Evolutionary conservation across 2,113 vertebrate species (phyloP), one percentile per base, ranked within the genome.

Genomic region (Struthidea cinerea): DNA sequence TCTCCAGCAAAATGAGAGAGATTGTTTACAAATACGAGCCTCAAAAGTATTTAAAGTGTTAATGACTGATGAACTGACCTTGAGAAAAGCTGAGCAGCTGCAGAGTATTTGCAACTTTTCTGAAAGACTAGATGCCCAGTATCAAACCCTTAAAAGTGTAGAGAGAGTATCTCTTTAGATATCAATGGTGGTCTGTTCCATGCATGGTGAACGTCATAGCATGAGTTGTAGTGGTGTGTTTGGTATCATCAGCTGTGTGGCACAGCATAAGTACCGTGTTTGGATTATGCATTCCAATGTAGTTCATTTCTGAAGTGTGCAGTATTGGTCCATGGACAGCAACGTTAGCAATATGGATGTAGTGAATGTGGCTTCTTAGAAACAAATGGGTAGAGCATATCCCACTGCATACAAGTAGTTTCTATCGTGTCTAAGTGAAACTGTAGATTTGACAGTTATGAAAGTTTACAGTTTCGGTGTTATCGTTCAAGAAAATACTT

Each of bases 11-110:
- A 97, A 89, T 5, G 18, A 88, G 87, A 82, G 61, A 71, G 46
- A 42, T 82, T 84, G 74, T 97, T 96, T 96, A 94, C 97, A 97
- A 97, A 90, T 79, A 81, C 4, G 23, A 92, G 56, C 82, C 89
- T 96, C 82, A 65, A 83, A 98, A 96, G 70, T 93, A 82, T 94
- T 96, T 39, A 90, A 96, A 93, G 92, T 94, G 87, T 94, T 98
- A 97, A 97, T 97, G 95, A 78, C 92, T 95, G 91, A 87, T 92
- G 60, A 79, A 83, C 69, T 96, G 95, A 96, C 97, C 93, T 87
- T 95, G 90, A 71, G 84, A 87, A 90, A 84, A 74, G 42, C 71
- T 41, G 90, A 80, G 70, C 69, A 74, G 76, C 89, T 95, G 55
- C 86, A 94, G 96, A 95, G 75, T 46, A 60, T 93, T 82, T 81